A percentile compares a stretch with the other conserved stretches of the same genome.
Conservation (phyloP, 2,797 vertebrate genomes). For the Anguilla megastoma region DNA sequence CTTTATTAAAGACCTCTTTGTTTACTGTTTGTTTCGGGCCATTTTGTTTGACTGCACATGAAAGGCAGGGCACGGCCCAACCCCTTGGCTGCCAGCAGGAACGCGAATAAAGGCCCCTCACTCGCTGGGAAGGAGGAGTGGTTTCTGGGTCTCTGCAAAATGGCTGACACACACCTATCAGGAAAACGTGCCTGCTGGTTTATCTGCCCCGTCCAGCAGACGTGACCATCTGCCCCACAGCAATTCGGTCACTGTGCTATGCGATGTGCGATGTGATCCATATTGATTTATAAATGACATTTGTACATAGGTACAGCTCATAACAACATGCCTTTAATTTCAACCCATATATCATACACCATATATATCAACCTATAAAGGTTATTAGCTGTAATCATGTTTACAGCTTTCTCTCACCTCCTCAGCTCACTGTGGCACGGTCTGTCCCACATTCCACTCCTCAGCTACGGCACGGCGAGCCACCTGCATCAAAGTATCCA, state of each 20-base stretch:
- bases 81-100: constrained; percentile 44
- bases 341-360: neutral
- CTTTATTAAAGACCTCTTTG: constrained; percentile 72
- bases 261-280: neutral
- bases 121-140: constrained; percentile 54
- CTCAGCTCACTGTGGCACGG: neutral
- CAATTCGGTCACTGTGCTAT: neutral
- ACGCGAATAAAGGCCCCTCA: constrained; percentile 56
- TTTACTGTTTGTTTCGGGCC: constrained; percentile 70
- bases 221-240: neutral
- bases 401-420: neutral
- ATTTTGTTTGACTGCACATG: constrained; percentile 67
- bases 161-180: constrained; percentile 60
- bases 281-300: neutral
- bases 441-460: neutral
- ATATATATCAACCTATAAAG: neutral
- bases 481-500: constrained; percentile 12
- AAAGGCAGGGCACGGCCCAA: constrained; percentile 58
- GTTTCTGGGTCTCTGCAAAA: constrained; percentile 64
- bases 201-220: neutral
- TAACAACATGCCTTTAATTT: neutral
- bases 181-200: constrained; percentile 17
- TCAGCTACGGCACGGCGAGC: constrained; percentile 4
- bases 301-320: neutral
- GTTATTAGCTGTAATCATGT: neutral